These are phyloP conservation scores for Ceratina calcarata DNA, from an alignment of 1,140 invertebrate species.

Conservation along the genomic window DNA sequence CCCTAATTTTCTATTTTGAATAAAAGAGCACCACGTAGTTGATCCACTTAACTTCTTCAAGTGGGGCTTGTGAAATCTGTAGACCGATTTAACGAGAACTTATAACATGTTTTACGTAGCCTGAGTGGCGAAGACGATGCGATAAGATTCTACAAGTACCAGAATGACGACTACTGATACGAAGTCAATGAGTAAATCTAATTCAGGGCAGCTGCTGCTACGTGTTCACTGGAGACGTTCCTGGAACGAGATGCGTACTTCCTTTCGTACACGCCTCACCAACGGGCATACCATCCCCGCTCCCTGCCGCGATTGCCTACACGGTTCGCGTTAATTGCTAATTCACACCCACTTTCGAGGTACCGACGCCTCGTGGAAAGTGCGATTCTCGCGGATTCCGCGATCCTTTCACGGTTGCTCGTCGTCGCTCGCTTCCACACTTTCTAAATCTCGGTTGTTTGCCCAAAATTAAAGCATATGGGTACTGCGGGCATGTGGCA, in stretches of 20 bases:
- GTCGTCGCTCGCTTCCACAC: conserved; percentile 14
- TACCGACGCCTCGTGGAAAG: conserved; percentile 20
- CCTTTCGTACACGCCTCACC: not conserved
- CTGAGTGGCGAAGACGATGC: no score
- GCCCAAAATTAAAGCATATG: no score
- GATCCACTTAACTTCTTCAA: no score
- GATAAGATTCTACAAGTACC: no score
- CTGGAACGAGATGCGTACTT: not conserved
- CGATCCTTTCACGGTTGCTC: conserved; percentile 28
- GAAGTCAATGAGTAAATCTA: no score
- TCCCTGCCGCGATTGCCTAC: not conserved
- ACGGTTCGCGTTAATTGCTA: conserved; percentile 1
- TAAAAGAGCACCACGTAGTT: no score
- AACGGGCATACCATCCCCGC: not conserved
- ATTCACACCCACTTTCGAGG: conserved; percentile 13
- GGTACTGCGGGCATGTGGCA: no score
- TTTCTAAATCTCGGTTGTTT: conserved; percentile 11
- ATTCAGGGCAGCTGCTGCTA: no score
- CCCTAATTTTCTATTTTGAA: not conserved
- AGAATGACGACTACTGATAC: no score
- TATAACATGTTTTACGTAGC: no score
- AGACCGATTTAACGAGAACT: no score
- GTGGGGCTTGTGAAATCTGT: no score
- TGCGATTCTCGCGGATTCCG: conserved; percentile 24
- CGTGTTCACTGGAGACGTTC: not conserved